Evolutionary conservation across 2,797 vertebrate species (phyloP).

Genomic region (Gallinago stenura): DNA sequence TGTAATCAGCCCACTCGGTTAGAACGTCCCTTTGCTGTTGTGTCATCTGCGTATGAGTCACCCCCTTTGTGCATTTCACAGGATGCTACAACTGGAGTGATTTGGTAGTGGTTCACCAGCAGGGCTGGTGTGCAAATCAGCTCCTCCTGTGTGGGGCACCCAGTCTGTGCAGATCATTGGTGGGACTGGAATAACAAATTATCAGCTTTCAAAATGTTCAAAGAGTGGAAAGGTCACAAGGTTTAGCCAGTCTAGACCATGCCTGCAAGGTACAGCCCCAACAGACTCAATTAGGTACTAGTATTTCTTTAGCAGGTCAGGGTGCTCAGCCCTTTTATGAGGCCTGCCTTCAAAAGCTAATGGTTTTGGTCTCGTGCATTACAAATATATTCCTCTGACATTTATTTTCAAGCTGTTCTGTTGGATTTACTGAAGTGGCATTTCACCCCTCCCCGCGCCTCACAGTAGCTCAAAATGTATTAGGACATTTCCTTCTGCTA

Average conservation of each 20-base stretch:
- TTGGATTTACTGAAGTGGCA: neutral
- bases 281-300: neutral
- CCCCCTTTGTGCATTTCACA: neutral
- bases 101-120: neutral
- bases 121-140: neutral
- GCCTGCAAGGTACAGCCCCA: conserved; percentile 61
- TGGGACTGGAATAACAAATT: neutral
- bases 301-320: neutral
- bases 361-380: neutral
- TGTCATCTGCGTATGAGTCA: neutral
- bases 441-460: neutral
- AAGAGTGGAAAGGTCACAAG: conserved; percentile 5
- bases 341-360: neutral
- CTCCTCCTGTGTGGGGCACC: neutral
- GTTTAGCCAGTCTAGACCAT: conserved; percentile 67
- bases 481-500: neutral
- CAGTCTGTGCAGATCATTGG: neutral
- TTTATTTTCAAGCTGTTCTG: neutral
- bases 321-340: neutral
- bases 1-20: neutral
- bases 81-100: neutral
- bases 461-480: neutral
- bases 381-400: neutral
- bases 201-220: conserved; percentile 26
- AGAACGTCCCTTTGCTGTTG: neutral